Base-by-base conservation (phyloP, 2,113 vertebrate species). In the Seriola rivoliana region DNA sequence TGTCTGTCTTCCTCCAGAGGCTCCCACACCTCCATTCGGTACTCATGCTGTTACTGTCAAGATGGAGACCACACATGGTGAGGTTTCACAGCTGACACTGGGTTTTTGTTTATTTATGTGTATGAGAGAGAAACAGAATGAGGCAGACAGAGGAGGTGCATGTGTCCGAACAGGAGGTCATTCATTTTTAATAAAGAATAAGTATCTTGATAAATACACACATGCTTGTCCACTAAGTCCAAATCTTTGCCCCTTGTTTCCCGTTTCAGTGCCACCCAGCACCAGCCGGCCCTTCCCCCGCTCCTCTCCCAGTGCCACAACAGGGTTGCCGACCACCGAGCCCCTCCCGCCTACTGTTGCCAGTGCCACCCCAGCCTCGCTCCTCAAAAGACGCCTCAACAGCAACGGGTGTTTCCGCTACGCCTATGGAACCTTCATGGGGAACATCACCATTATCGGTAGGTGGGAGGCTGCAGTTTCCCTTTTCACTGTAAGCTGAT, bases 401-500 rank as follows among this genome's bases (percentile, higher is more conserved):
- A 85, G 72, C n/a, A 90, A 70, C 63, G 88, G 86, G 2, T 99
- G 98, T 89, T 96, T 93, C 73, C 94, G 96, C 69, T 95, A 95
- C 78, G 93, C 94, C 94, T 93, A 97, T 0, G 98, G 98, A 5
- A 93, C 91, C 82, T 97, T 97, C 14, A 77, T 19, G 16, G 89
- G 80, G 1, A 90, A 87, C 59, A 91, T 99, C 84, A 95, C 81
- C 64, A 87, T 99, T 0, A 89, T 97, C 64, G 97, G 98, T 99
- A 92, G 8, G 91, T 75, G 59, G 60, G 6, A 29, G 21, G 25
- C 11, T 12, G 21, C 17, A 1, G 3, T 55, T 19, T 36, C 8
- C 0, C 1, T 32, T 55, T 36, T 57, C 17, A 23, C 6, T 76
- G 21, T 21, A 55, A 52, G 19, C 12, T 36, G 21, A 64, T 17